Evolutionary conservation across 2,113 vertebrate species (phyloP), one percentile per base, ranked within the genome.

Genomic region (Scopus umbretta): DNA sequence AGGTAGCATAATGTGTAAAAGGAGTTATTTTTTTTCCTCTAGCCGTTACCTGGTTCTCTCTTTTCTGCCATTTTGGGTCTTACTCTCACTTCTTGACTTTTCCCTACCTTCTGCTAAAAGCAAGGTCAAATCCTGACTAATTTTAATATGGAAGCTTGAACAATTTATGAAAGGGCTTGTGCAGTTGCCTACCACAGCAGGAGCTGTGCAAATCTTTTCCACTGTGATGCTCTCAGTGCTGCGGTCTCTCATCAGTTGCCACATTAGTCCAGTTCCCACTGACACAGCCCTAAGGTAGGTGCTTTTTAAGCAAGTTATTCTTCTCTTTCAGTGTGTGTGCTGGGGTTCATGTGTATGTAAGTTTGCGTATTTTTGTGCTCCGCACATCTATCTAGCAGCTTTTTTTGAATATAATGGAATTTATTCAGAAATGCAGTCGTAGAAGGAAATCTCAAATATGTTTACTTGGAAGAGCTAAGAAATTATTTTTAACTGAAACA

Each of bases 161-260:
- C 56, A 61, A 36, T 84, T 92, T 84, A 56, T 79, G 59, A 84
- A 92, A 81, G 73, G 56, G 29, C 36, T 72, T 56, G 43, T 72
- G 38, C 56, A n/a, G 38, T 95, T 96, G 66, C 68, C 59, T 87
- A 63, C 38, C 91, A 79, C 94, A 92, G 93, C 89, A 79, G 87
- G 78, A 89, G 61, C 25, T 0, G 0, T 72, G 61, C 38, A 94
- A 92, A 96, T 95, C 61, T 87, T 89, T 94, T 96, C 80, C 80
- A 95, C 84, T 89, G 92, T 87, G 83, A 47, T 90, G 91, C 70
- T 95, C 27, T 21, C 59, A 67, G 63, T 32, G 75, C 75, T 92
- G 49, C 34, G 61, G 16, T 25, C 59, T 86, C 79, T 80, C 80
- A 90, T 78, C 85, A 74, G 11, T 19, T 75, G 80, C n/a, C 2